phyloP scores from a whole-genome alignment of 2,797 vertebrate species.

The Labroides dimidiatus region DNA sequence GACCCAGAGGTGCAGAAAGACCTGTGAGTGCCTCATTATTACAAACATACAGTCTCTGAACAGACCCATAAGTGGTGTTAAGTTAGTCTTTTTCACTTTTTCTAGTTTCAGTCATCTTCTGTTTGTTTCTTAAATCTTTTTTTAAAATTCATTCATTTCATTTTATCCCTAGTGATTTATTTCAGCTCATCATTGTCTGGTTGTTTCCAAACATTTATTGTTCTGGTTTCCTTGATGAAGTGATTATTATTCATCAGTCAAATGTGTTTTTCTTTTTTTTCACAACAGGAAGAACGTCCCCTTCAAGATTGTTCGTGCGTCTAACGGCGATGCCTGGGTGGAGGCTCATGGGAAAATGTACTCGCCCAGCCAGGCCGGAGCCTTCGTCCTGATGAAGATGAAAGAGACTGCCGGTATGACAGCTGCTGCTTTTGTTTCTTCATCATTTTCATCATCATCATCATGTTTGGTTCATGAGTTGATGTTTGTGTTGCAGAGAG shows the following conservation, averaged over 20 bases:
- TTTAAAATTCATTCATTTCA: too few species aligned
- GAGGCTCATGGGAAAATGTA: slow-evolving; percentile 97
- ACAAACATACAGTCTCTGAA: too few species aligned
- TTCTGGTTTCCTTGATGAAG: too few species aligned
- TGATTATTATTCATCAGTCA: not conserved
- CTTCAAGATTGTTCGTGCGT: slow-evolving; percentile 96
- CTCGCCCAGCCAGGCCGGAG: slow-evolving; percentile 96
- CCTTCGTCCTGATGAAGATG: slow-evolving; percentile 99
- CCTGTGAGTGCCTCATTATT: slow-evolving; percentile 83
- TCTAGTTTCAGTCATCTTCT: too few species aligned
- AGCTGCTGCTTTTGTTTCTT: not conserved
- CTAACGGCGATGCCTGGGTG: slow-evolving; percentile 97
- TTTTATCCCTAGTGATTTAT: too few species aligned
- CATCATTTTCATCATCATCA: not conserved
- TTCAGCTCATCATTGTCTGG: too few species aligned
- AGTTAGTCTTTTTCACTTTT: too few species aligned
- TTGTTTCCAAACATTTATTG: too few species aligned
- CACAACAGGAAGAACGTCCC: slow-evolving; percentile 94
- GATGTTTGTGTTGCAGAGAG: slow-evolving; percentile 84
- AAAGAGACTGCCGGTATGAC: slow-evolving; percentile 95
- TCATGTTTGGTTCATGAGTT: not conserved
- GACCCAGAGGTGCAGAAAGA: slow-evolving; percentile 97
- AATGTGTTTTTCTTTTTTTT: not conserved
- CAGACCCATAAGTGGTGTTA: too few species aligned
- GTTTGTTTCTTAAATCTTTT: too few species aligned